Base-by-base conservation (phyloP, 2,888 invertebrate species). In the Polydrusus pterygomalis region DNA sequence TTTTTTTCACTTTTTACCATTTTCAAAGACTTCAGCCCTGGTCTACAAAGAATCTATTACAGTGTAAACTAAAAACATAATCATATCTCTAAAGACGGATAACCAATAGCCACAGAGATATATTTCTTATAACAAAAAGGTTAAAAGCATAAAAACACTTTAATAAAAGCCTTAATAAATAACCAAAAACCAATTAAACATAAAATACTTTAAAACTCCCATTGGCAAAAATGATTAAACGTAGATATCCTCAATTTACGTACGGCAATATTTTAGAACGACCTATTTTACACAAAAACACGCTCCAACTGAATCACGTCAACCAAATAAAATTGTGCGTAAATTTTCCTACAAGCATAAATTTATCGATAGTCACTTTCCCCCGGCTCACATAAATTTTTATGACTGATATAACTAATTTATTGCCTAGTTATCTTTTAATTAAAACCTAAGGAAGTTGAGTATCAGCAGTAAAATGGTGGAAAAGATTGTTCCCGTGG, bases 281-380 rank as follows among this genome's bases (percentile, higher is more conserved):
- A 60, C 58, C 58, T 38, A 38, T 38, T 60, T 60, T 60, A 60
- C 38, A 60, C 58, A 60, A 60, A 60, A 60, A 60, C 58, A 60
- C 38, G 58, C 58, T 60, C 58, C 30, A 60, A 38, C 58, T 38
- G 38, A 60, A 60, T 63, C 63, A 15, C 47, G 63, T 47, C 63
- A 43, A 40, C 45, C 20, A 63, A 45, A 63, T 45, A 63, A 63
- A 63, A 47, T 25, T 63, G 13, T 63, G 63, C 63, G 63, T 63
- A 63, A 63, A 63, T 63, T 47, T 63, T 63, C 63, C 47, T 38
- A 60, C 58, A 60, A 38, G 40, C 58, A 63, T 45, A 47, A 63
- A 63, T 63, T 63, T 63, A 63, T 63, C 63, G 63, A 63, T 47
- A 63, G 43, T 8, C 43, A 47, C 43, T 63, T 63, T 63, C 47